Evolutionary conservation across 1,140 invertebrate genomes (phyloP).

Genomic region (Neomicropteryx cornuta): DNA sequence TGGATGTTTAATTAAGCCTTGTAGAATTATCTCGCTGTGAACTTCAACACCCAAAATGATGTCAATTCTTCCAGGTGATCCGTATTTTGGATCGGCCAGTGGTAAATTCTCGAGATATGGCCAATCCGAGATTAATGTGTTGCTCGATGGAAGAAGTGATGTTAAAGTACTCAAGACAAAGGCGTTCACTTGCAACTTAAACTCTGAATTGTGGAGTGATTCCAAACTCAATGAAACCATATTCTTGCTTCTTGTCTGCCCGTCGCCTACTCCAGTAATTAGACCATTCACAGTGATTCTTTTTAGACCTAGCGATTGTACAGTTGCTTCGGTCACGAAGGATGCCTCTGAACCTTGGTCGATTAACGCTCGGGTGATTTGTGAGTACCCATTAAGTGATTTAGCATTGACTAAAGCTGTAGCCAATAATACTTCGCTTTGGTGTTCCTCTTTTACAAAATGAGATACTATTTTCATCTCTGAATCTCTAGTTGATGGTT

Average conservation of each 20-base stretch:
- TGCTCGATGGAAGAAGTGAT: conserved; percentile 14
- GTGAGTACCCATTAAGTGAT: conserved; percentile 3
- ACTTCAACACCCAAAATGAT: conserved; percentile 17
- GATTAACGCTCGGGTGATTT: conserved; percentile 11
- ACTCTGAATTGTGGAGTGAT: conserved; percentile 11
- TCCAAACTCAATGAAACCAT: conserved; percentile 10
- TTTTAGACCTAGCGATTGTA: conserved; percentile 10
- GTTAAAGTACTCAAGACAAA: conserved; percentile 18
- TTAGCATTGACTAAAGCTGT: conserved; percentile 13
- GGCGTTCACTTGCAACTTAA: conserved; percentile 9
- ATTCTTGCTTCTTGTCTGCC: not conserved
- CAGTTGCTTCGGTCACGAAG: conserved; percentile 14
- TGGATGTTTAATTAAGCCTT: conserved; percentile 12
- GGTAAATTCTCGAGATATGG: conserved; percentile 14
- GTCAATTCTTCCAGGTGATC: conserved; percentile 14
- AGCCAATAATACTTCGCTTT: conserved; percentile 10
- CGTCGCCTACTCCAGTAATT: conserved; percentile 5
- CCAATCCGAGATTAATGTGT: conserved; percentile 12
- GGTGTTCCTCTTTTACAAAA: conserved; percentile 6
- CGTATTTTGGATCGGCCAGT: conserved; percentile 16
- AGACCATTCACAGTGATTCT: conserved; percentile 9
- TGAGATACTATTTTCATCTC: conserved; percentile 6
- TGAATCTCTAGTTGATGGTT: not conserved
- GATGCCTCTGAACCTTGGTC: conserved; percentile 15
- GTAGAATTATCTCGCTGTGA: conserved; percentile 15